Evolutionary conservation across 2,797 vertebrate species (phyloP), one percentile per base, ranked within the genome.

Genomic region (Catharus ustulatus): DNA sequence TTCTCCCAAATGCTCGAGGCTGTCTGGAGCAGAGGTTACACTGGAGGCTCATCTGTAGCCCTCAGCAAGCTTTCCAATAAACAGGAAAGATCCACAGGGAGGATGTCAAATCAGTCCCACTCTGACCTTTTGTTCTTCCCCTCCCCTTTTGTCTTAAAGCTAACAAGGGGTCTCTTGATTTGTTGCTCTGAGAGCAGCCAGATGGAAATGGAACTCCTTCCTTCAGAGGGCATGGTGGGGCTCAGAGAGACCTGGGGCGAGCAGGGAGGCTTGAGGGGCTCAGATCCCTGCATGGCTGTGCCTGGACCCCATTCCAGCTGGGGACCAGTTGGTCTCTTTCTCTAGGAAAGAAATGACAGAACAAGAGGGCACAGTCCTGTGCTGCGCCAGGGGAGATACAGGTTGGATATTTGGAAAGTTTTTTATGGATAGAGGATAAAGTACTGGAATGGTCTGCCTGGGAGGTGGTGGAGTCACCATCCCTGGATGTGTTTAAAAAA

Each of bases 111-210:
- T 80, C 68, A 52, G 26, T 17, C 85, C 54, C 0, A 3, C 51
- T 94, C 87, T 81, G 89, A 86, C 89, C 90, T 94, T 95, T 93
- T 77, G 81, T 85, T 95, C 81, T 83, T 68, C 52, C 18, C 32
- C 55, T 59, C 67, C 52, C 36, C 17, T 89, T 95, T 90, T 80
- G 83, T 85, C 81, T 94, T 75, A 77, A 64, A 82, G 32, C 57
- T 13, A 74, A 87, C 75, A 85, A 85, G 79, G 77, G 3, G 0
- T 16, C 1, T 0, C 62, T 87, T 34, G 71, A 64, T 90, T 75
- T 95, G 81, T 22, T 58, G 68, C 71, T 13, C n/a, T 0, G 2
- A 26, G 78, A 79, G 78, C 88, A 95, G 92, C 92, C 92, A 87
- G 92, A 36, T 87, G 87, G 75, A 54, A 89, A 73, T 8, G 74